A percentile compares a stretch with the other conserved stretches of the same genome.
Conservation (phyloP, 2,888 invertebrate genomes). For the Caenorhabditis wallacei region DNA sequence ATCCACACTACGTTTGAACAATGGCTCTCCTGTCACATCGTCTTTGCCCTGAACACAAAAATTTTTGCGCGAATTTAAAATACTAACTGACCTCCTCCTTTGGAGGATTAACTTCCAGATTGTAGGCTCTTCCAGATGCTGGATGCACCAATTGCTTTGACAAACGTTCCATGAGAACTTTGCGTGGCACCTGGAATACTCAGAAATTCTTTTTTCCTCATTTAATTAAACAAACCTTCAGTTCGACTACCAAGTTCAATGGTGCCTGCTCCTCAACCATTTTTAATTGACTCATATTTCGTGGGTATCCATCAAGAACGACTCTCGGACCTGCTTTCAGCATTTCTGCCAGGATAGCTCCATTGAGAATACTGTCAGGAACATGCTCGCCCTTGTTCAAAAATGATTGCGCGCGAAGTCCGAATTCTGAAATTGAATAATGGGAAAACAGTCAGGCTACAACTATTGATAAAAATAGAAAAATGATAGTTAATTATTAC, state of each 20-base stretch:
- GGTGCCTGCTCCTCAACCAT: constrained; percentile 72
- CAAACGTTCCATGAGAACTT: constrained; percentile 70
- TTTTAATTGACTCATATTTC: constrained; percentile 70
- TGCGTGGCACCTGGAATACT: constrained; percentile 62
- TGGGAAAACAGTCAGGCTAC: neutral
- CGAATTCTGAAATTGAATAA: constrained; percentile 75
- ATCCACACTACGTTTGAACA: constrained; percentile 93
- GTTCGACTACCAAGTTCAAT: constrained; percentile 67
- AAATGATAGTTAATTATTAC: constrained; percentile 27
- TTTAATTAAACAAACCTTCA: constrained; percentile 44
- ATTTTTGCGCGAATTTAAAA: neutral
- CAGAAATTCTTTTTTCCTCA: neutral
- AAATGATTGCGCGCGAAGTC: constrained; percentile 68
- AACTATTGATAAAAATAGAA: too few species aligned
- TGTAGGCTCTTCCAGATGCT: constrained; percentile 90
- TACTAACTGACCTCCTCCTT: constrained; percentile 84
- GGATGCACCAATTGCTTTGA: constrained; percentile 87
- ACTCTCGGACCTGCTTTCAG: constrained; percentile 66
- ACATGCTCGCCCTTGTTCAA: constrained; percentile 73
- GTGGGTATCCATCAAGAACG: constrained; percentile 72
- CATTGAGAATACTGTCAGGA: constrained; percentile 71
- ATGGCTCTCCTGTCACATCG: constrained; percentile 91
- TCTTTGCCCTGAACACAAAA: constrained; percentile 87
- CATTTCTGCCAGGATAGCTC: constrained; percentile 64
- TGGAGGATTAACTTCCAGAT: constrained; percentile 97